phyloP scores from a whole-genome alignment of 2,797 vertebrate species.

The Amblyopsis hoosieri region DNA sequence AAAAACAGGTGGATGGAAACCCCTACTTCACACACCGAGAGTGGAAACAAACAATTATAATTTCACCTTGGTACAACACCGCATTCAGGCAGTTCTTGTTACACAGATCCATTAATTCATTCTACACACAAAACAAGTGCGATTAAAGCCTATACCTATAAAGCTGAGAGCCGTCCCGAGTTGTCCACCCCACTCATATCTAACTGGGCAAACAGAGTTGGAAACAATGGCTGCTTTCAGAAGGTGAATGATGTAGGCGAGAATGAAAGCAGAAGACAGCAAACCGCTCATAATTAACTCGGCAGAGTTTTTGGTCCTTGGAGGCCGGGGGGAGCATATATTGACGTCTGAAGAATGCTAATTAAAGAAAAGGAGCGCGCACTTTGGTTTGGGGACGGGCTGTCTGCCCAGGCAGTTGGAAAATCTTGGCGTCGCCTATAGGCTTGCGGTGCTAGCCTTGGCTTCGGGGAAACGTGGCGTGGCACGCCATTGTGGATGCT shows the following conservation, averaged over 20 bases:
- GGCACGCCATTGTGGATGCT: conserved; percentile 78
- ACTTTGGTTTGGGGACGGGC: conserved; percentile 72
- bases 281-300: conserved; percentile 72
- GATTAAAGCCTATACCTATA: conserved; percentile 46
- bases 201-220: conserved; percentile 43
- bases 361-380: conserved; percentile 69
- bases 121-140: conserved; percentile 46
- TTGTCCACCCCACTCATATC: conserved; percentile 38
- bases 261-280: conserved; percentile 63
- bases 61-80: conserved; percentile 26
- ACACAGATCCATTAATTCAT: conserved; percentile 41
- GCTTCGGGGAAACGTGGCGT: conserved; percentile 77
- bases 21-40: not conserved
- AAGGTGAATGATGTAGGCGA: conserved; percentile 37
- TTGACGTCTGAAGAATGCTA: conserved; percentile 75
- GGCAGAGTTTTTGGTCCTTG: conserved; percentile 63
- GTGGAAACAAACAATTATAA: conserved; percentile 40
- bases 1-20: no score
- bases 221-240: conserved; percentile 52
- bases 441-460: conserved; percentile 83
- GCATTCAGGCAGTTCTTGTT: conserved; percentile 33
- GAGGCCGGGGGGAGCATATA: conserved; percentile 72
- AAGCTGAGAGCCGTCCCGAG: conserved; percentile 25
- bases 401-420: conserved; percentile 81
- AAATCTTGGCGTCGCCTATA: conserved; percentile 70